Percentiles rank a stretch among this genome's conserved stretches.
phyloP scores from a whole-genome alignment of 2,888 invertebrate species.

The Embidobia sp. region DNA sequence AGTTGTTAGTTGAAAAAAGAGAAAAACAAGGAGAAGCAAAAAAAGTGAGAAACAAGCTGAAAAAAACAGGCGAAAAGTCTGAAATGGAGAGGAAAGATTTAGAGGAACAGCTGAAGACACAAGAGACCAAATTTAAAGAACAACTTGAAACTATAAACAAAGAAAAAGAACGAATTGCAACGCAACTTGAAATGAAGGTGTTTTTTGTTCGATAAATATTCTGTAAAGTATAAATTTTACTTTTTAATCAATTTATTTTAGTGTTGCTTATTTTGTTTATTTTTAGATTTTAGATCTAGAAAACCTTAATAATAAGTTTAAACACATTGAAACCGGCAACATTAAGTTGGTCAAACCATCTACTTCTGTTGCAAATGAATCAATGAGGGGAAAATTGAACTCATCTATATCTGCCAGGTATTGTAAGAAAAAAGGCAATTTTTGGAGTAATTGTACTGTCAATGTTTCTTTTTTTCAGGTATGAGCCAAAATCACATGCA shows the following conservation, averaged over 20 bases:
- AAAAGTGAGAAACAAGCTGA: constrained; percentile 73
- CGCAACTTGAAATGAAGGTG: constrained; percentile 75
- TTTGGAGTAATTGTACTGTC: constrained; percentile 3
- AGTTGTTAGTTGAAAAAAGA: constrained; percentile 71
- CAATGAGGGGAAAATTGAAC: constrained; percentile 66
- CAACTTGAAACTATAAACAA: constrained; percentile 72
- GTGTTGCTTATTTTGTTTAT: background rate
- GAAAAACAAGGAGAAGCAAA: constrained; percentile 76
- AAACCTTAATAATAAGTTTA: constrained; percentile 73
- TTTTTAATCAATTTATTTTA: too few relatives aligned
- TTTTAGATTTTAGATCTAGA: constrained; percentile 66
- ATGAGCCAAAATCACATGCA: too few relatives aligned
- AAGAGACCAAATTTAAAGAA: constrained; percentile 69
- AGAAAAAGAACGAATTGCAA: constrained; percentile 75
- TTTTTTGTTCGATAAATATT: background rate
- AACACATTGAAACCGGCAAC: constrained; percentile 72
- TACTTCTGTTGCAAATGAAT: constrained; percentile 60
- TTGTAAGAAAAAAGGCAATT: too few relatives aligned
- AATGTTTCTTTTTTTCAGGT: background rate
- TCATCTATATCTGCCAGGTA: constrained; percentile 68
- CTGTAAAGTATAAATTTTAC: too few relatives aligned
- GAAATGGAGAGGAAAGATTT: constrained; percentile 73
- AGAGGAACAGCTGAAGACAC: constrained; percentile 72
- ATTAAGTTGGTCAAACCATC: constrained; percentile 75
- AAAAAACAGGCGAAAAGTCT: constrained; percentile 70